Percentiles rank a stretch among this genome's conserved stretches.
phyloP scores from a whole-genome alignment of 1,140 invertebrate genomes.

The Drosophila persimilis region DNA sequence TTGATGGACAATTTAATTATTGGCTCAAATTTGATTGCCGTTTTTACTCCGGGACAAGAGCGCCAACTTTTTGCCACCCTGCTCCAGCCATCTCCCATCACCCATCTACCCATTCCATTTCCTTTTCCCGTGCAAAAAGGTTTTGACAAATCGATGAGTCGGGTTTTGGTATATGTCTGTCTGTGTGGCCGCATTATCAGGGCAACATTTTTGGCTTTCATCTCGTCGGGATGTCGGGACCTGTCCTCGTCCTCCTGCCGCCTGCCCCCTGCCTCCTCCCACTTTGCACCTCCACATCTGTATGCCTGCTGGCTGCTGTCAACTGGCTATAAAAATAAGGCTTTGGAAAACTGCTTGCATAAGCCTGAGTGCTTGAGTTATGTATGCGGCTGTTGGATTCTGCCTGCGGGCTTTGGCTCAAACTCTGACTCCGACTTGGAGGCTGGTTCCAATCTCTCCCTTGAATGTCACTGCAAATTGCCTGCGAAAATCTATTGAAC shows the following conservation, averaged over 20 bases:
- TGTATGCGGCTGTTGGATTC: constrained; percentile 19
- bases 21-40: constrained; percentile 40
- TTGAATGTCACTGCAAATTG: constrained; percentile 26
- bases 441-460: constrained; percentile 37
- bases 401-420: background rate
- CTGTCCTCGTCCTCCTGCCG: constrained; percentile 6
- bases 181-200: constrained; percentile 32
- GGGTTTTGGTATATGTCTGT: constrained; percentile 22
- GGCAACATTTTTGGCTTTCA: constrained; percentile 48
- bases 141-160: constrained; percentile 47
- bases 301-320: constrained; percentile 1
- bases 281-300: background rate
- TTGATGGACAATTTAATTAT: constrained; percentile 50
- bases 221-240: constrained; percentile 24
- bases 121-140: constrained; percentile 11
- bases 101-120: background rate
- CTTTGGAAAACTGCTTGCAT: constrained; percentile 42
- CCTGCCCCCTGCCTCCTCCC: background rate
- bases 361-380: constrained; percentile 29
- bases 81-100: background rate
- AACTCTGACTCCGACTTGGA: constrained; percentile 6
- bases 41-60: constrained; percentile 21
- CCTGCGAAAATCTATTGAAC: constrained; percentile 43
- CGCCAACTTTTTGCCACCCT: constrained; percentile 19
- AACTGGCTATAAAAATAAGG: constrained; percentile 30